These are phyloP conservation scores for Brachyhypopomus gauderio DNA, from an alignment of 2,113 vertebrate genomes.

Conservation along the genomic window DNA sequence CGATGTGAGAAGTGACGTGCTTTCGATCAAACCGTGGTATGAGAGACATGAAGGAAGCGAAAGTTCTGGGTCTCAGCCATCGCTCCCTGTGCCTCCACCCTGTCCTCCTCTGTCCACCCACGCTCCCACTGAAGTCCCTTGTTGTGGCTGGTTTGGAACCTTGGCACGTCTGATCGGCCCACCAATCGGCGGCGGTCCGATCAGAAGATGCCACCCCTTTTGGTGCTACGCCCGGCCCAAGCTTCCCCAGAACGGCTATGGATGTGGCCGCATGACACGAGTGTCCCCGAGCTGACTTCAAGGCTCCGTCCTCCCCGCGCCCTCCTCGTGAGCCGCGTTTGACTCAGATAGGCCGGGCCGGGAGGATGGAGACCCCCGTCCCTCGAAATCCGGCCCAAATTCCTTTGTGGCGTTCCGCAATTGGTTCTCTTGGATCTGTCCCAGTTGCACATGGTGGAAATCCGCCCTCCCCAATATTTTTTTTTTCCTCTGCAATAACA, in stretches of 20 bases:
- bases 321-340: slow-evolving; percentile 49
- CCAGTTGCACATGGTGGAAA: slow-evolving; percentile 21
- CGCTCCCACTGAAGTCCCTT: slow-evolving; percentile 52
- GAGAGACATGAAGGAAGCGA: slow-evolving; percentile 51
- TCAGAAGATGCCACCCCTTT: slow-evolving; percentile 37
- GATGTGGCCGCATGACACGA: slow-evolving; percentile 13
- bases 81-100: slow-evolving; percentile 53
- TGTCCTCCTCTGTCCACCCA: slow-evolving; percentile 44
- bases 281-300: slow-evolving; percentile 59
- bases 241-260: background rate
- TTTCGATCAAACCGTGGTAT: slow-evolving; percentile 60
- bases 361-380: slow-evolving; percentile 35
- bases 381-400: slow-evolving; percentile 32
- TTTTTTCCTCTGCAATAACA: background rate
- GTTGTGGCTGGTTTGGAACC: slow-evolving; percentile 17
- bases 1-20: slow-evolving; percentile 64
- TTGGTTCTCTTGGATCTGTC: slow-evolving; percentile 28
- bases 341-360: slow-evolving; percentile 53
- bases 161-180: slow-evolving; percentile 40
- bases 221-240: background rate
- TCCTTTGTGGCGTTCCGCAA: background rate
- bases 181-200: slow-evolving; percentile 26
- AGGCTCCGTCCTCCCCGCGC: slow-evolving; percentile 54
- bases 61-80: slow-evolving; percentile 50
- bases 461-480: background rate